Conservation (phyloP, 37 sponge, comb jelly and placozoan genomes). For the Cliona cf. orientalis region DNA sequence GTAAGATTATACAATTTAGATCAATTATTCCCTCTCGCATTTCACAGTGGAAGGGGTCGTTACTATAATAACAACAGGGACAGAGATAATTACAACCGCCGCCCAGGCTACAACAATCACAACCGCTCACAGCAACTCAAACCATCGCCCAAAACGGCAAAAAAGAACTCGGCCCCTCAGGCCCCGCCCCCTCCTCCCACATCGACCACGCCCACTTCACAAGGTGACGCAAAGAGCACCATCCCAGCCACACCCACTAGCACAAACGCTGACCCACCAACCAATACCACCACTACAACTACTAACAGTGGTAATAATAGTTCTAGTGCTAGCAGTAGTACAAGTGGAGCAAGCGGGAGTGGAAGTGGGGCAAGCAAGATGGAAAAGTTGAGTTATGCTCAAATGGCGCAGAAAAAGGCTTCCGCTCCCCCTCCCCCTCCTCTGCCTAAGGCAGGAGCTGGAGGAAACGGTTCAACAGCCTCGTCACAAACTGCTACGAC, state of each 20-base stretch:
- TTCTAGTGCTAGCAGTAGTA: background rate
- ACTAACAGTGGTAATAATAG: background rate
- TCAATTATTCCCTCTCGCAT: background rate
- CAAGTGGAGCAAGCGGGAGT: background rate
- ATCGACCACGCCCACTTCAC: constrained; percentile 10
- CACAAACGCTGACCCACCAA: background rate
- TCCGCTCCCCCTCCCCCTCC: constrained; percentile 12
- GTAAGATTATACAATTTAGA: background rate
- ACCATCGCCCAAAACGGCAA: constrained; percentile 43
- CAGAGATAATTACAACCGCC: too few relatives aligned
- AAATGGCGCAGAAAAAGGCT: constrained; percentile 65
- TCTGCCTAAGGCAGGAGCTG: background rate
- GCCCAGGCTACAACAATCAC: background rate
- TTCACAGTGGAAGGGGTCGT: background rate
- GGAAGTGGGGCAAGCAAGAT: background rate
- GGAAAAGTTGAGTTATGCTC: constrained; percentile 69
- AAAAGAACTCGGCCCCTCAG: constrained; percentile 28
- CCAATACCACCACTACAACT: background rate
- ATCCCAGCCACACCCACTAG: background rate
- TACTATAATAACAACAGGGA: too few relatives aligned
- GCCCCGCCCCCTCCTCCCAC: constrained; percentile 36
- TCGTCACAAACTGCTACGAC: background rate
- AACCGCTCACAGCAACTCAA: constrained; percentile 1
- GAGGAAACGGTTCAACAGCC: background rate
- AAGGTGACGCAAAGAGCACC: background rate